Percentiles rank a stretch among this genome's conserved stretches.
phyloP scores from a whole-genome alignment of 2,888 invertebrate species.

The Eristalis arbustorum region DNA sequence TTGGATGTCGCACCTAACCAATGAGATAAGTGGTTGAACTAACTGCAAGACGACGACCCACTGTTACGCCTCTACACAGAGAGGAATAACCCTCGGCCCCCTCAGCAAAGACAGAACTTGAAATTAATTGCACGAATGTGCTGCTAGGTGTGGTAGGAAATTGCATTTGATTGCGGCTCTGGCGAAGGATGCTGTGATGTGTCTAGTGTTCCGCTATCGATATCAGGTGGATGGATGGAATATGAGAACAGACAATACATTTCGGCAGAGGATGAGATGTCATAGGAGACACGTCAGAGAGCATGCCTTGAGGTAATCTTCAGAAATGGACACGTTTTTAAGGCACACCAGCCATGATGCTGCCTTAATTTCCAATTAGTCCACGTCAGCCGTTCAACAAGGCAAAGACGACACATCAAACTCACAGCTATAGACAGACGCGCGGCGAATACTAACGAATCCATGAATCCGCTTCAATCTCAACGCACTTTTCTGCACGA shows the following conservation, averaged over 20 bases:
- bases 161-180: not conserved
- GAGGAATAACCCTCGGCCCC: not conserved
- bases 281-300: too few relatives aligned
- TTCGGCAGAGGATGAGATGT: too few relatives aligned
- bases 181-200: not conserved
- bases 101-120: not conserved
- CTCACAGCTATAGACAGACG: not conserved
- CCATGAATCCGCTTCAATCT: not conserved
- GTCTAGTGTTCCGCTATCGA: too few relatives aligned
- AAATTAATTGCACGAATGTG: not conserved
- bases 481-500: not conserved
- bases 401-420: not conserved
- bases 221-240: too few relatives aligned
- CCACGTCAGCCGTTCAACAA: not conserved
- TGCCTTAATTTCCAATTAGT: too few relatives aligned
- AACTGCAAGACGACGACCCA: too few relatives aligned
- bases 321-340: too few relatives aligned
- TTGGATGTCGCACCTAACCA: not conserved
- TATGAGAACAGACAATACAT: too few relatives aligned
- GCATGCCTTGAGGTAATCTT: too few relatives aligned
- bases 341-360: too few relatives aligned
- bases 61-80: not conserved
- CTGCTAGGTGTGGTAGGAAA: not conserved
- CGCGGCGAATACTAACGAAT: not conserved
- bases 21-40: not conserved